These are phyloP conservation scores for Matsumurasca onukii DNA, from an alignment of 1,140 invertebrate genomes.

Conservation along the genomic window DNA sequence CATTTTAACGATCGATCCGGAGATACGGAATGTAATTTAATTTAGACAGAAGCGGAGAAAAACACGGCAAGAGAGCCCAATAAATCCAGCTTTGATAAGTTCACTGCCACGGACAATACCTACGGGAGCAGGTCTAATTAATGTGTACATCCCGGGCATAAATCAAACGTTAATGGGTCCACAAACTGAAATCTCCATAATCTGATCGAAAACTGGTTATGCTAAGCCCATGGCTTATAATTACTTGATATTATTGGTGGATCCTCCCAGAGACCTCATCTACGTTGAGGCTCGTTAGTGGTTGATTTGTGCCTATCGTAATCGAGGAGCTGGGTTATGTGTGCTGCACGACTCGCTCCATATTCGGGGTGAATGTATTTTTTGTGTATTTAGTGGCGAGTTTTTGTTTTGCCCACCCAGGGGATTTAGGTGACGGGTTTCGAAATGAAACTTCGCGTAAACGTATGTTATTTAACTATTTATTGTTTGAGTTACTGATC, in stretches of 20 bases:
- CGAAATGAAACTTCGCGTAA: too few relatives aligned
- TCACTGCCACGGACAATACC: neutral
- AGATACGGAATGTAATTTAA: neutral
- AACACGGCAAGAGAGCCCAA: neutral
- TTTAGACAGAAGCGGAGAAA: neutral
- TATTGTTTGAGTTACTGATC: too few relatives aligned
- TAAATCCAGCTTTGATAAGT: constrained; percentile 17
- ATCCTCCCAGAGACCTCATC: neutral
- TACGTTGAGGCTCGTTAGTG: neutral
- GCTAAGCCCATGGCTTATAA: constrained; percentile 7
- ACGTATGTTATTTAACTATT: too few relatives aligned
- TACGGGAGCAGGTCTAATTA: constrained; percentile 6
- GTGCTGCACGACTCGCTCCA: too few relatives aligned
- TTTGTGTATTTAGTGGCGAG: too few relatives aligned
- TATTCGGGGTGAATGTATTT: too few relatives aligned
- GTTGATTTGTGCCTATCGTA: too few relatives aligned
- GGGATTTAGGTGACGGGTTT: too few relatives aligned
- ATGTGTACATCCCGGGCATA: neutral
- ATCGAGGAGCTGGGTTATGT: too few relatives aligned
- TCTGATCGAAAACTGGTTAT: constrained; percentile 26
- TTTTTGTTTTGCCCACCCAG: too few relatives aligned
- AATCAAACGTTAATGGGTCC: constrained; percentile 17
- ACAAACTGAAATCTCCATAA: constrained; percentile 23
- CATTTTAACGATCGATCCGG: neutral
- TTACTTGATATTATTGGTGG: constrained; percentile 13